Base-by-base conservation (phyloP, 2,113 vertebrate species). In the Trochalopteron elliotii region DNA sequence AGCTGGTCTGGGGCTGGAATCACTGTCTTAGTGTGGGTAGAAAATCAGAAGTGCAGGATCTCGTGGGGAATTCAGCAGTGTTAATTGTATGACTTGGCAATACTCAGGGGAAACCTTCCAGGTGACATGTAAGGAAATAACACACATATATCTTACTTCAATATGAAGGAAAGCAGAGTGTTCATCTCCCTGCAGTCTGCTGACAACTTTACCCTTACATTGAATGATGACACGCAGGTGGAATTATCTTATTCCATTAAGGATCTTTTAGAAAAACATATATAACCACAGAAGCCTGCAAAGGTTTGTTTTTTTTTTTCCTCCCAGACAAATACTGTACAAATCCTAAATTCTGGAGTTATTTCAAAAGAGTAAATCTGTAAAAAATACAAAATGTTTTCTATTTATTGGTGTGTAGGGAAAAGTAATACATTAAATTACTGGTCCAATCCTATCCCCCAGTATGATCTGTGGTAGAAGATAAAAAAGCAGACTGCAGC, bases 41-140 rank as follows among this genome's bases (percentile, higher is more conserved):
- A 72, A 84, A 91, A 88, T 60, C 3, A 82, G 64, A 94, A 88
- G 39, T 3, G 0, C 15, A 57, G 50, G 55, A 15, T 75, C 59
- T 80, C 42, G 4, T 55, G 75, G 63, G 91, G 64, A 90, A 94
- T 70, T 74, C 79, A 89, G 79, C 55, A 83, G 52, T 67, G 83
- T 83, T 94, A 92, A 90, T 78, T 95, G 85, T 68, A 81, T 93
- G 90, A 75, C 76, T 92, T 90, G 87, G 75, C 15, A 93, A 94
- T 56, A 39, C 84, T 33, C 82, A 75, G 64, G 92, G 94, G 90
- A 86, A 88, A 68, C 57, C 72, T 90, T 96, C 60, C 79, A 96
- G 90, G 93, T 90, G 92, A 90, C 90, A 94, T 33, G 44, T 52
- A 75, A 88, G 88, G 88, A 92, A 97, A 90, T 86, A 88, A 92